Percentiles rank a stretch among this genome's conserved stretches.
Conservation (phyloP, 2,797 vertebrate species). For the Dallia pectoralis region DNA sequence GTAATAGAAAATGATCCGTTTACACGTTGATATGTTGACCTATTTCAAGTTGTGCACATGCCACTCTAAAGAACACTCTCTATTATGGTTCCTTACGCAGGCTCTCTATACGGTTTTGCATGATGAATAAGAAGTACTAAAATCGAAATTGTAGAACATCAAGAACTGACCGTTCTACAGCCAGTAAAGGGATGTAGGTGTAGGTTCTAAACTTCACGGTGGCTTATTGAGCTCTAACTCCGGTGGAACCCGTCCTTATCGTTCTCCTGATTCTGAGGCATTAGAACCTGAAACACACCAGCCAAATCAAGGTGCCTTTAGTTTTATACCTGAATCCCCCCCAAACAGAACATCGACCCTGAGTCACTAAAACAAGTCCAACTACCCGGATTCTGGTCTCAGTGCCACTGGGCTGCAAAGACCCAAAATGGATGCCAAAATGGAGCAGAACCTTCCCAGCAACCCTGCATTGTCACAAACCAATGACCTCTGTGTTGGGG, state of each 20-base stretch:
- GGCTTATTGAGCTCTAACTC: neutral
- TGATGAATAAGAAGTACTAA: neutral
- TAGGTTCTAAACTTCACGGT: too few species aligned
- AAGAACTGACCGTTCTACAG: neutral
- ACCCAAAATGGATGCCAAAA: conserved; percentile 33
- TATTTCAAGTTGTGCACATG: conserved; percentile 67
- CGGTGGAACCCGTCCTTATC: conserved; percentile 46
- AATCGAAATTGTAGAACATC: neutral
- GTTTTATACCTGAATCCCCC: conserved; percentile 61
- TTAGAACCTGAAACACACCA: conserved; percentile 85
- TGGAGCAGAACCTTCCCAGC: conserved; percentile 16
- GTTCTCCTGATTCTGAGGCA: conserved; percentile 75
- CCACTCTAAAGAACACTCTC: conserved; percentile 75
- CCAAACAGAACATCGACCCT: conserved; percentile 58
- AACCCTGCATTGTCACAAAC: neutral
- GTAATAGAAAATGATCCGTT: conserved; percentile 50
- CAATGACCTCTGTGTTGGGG: neutral
- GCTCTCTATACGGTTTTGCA: neutral
- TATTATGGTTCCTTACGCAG: conserved; percentile 47
- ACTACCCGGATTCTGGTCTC: too few species aligned
- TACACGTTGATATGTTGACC: conserved; percentile 61
- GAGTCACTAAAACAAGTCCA: conserved; percentile 56
- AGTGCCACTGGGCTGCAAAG: conserved; percentile 8
- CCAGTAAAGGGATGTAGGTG: neutral
- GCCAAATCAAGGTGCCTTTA: conserved; percentile 85